These are phyloP conservation scores for Neosilurus hyrtlii DNA, from an alignment of 2,797 vertebrate genomes.

Conservation along the genomic window DNA sequence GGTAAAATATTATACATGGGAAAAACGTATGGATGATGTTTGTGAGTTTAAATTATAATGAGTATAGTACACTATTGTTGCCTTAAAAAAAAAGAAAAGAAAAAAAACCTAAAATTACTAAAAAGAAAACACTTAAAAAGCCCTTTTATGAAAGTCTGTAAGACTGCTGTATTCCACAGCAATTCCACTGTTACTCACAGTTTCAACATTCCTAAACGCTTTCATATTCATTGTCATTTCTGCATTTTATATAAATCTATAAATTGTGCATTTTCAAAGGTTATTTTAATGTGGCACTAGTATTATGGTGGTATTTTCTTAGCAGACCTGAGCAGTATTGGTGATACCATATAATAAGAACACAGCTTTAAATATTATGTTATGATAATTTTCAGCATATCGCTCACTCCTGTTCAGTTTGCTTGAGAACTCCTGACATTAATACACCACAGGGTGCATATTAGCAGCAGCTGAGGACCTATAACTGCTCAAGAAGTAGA, in stretches of 20 bases:
- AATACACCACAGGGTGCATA: background rate
- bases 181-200: background rate
- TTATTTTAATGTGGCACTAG: background rate
- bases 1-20: too few relatives aligned
- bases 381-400: background rate
- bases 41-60: too few relatives aligned
- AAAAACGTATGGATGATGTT: too few relatives aligned
- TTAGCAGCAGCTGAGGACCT: background rate
- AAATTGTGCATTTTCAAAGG: background rate
- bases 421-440: background rate
- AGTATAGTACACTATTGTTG: too few relatives aligned
- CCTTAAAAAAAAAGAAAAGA: too few relatives aligned
- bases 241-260: background rate
- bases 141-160: background rate
- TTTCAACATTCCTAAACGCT: background rate
- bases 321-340: background rate
- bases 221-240: background rate
- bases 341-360: background rate
- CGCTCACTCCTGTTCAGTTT: background rate
- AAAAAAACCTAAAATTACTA: too few relatives aligned
- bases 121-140: background rate
- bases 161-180: background rate
- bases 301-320: background rate
- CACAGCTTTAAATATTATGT: background rate
- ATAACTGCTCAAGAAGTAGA: background rate